Base-by-base conservation (phyloP, 2,888 invertebrate species). In the Siphlonurus alternatus region DNA sequence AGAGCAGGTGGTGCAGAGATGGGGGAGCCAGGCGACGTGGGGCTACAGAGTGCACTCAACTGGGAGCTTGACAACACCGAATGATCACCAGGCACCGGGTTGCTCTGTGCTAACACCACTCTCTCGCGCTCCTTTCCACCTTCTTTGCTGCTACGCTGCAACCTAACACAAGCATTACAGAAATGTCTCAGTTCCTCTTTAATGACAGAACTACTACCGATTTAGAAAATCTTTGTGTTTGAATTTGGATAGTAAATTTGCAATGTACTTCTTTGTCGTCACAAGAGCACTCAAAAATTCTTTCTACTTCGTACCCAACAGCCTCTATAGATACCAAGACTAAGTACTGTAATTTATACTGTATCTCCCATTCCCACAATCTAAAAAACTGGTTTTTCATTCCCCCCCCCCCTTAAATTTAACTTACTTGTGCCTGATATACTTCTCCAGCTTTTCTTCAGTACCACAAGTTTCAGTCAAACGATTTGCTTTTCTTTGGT, bases 391-490 rank as follows among this genome's bases (percentile, higher is more conserved):
- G n/a, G n/a, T n/a, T n/a, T n/a, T n/a, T n/a, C n/a, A n/a, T n/a
- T n/a, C n/a, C n/a, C n/a, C n/a, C n/a, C n/a, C n/a, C n/a, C n/a
- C n/a, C n/a, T n/a, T n/a, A n/a, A n/a, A n/a, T n/a, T n/a, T n/a
- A n/a, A n/a, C n/a, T n/a, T n/a, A 71, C 71, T 69, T 75, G 71
- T 77, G 78, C 71, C 78, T 76, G 67, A 81, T 78, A 69, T 79
- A 77, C 70, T 80, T 81, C 69, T 82, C 82, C 68, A 82, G 72
- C 72, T 82, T 83, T 68, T 84, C 84, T 68, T 83, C 83, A 62
- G 75, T 76, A 71, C 60, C 72, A 67, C 60, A 71, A 67, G 71
- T 69, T 65, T 77, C 76, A 71, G 76, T 70, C 73, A 80, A 77
- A 71, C 79, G 74, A 73, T 80, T 74, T 70, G 74, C 74, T 73